A percentile compares a stretch with the other conserved stretches of the same genome.
These are phyloP conservation scores for Silurus aristotelis DNA, from an alignment of 2,797 vertebrate genomes.

Conservation along the genomic window DNA sequence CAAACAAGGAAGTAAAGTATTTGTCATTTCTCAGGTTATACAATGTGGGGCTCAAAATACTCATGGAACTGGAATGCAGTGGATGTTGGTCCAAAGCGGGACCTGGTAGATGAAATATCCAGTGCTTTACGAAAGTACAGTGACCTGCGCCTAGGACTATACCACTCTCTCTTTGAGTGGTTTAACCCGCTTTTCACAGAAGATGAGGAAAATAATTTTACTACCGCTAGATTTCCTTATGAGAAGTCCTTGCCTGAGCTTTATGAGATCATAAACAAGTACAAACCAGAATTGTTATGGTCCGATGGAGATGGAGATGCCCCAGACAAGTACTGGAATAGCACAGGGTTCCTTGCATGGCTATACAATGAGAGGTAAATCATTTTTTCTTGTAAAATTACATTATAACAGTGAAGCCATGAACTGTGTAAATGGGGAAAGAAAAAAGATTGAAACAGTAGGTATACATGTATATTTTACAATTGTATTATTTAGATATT, in stretches of 20 bases:
- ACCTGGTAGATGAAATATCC: conserved; percentile 85
- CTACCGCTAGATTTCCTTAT: conserved; percentile 78
- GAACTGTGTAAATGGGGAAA: background rate
- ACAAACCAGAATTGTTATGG: conserved; percentile 91
- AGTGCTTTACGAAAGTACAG: conserved; percentile 75
- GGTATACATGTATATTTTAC: background rate
- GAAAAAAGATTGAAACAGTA: background rate
- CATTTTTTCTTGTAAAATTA: background rate
- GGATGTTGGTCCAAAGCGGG: conserved; percentile 84
- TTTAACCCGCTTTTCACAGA: conserved; percentile 86
- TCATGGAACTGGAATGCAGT: conserved; percentile 97
- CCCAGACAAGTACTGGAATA: conserved; percentile 92
- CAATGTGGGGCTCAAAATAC: conserved; percentile 88
- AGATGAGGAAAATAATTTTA: conserved; percentile 77
- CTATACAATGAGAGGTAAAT: conserved; percentile 92
- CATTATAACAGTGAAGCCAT: background rate
- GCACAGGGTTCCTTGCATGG: conserved; percentile 94
- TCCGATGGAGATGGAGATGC: conserved; percentile 89
- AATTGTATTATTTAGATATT: background rate
- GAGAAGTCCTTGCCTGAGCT: conserved; percentile 89
- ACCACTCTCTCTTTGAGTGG: conserved; percentile 97
- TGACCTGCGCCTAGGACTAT: conserved; percentile 85
- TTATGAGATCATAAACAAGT: conserved; percentile 83
- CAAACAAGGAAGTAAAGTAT: background rate
- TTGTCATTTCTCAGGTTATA: conserved; percentile 80